Conservation (phyloP, 2,888 invertebrate genomes). For the Campopleginae sp. region DNA sequence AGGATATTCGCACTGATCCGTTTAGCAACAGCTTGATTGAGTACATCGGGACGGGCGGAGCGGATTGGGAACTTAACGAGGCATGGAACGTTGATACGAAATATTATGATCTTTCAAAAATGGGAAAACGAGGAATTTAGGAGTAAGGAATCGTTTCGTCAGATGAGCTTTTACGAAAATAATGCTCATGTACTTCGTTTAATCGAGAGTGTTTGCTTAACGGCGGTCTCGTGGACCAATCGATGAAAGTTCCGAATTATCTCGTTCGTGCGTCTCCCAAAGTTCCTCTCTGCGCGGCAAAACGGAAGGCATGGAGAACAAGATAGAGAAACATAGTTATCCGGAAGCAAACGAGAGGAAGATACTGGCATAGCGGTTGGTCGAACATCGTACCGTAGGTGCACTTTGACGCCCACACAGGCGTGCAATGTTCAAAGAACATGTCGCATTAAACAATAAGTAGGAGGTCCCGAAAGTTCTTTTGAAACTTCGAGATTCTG, state of each 20-base stretch:
- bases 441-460: not conserved
- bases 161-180: slow-evolving; percentile 3
- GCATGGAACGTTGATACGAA: not conserved
- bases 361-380: slow-evolving; percentile 35
- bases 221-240: slow-evolving; percentile 35
- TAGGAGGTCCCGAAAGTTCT: not conserved
- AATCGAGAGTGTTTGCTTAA: slow-evolving; percentile 4
- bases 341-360: slow-evolving; percentile 41
- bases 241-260: slow-evolving; percentile 52
- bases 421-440: not conserved
- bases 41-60: not conserved
- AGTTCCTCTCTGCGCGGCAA: slow-evolving; percentile 27
- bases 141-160: not conserved
- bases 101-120: not conserved
- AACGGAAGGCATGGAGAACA: not conserved
- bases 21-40: not conserved
- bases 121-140: not conserved
- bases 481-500: not conserved
- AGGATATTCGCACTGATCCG: not conserved
- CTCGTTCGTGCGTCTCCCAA: slow-evolving; percentile 38
- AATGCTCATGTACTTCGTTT: not conserved
- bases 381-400: slow-evolving; percentile 54
- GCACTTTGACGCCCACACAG: not conserved
- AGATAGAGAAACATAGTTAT: slow-evolving; percentile 37
- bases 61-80: not conserved